A percentile compares a stretch with the other conserved stretches of the same genome.
These are phyloP conservation scores for Muscidifurax raptorellus DNA, from an alignment of 1,140 invertebrate genomes.

Conservation along the genomic window DNA sequence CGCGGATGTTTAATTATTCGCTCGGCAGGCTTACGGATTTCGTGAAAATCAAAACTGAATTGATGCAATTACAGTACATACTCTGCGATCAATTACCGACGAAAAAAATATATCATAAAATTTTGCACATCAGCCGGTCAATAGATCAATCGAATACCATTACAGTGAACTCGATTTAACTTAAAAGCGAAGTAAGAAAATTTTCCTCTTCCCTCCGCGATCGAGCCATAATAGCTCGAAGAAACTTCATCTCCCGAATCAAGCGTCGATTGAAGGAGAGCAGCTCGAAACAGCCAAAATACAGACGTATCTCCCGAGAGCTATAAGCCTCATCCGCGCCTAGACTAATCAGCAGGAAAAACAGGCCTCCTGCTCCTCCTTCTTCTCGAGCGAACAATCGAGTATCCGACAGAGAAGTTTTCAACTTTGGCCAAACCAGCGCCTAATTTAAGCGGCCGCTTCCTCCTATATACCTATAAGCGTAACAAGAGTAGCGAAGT, in stretches of 20 bases:
- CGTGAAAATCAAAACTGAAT: slow-evolving; percentile 58
- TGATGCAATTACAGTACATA: slow-evolving; percentile 31
- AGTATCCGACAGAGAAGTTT: slow-evolving; percentile 17
- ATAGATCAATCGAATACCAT: too few relatives aligned
- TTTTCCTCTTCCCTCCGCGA: background rate
- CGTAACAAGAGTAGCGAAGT: slow-evolving; percentile 10
- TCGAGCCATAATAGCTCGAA: background rate
- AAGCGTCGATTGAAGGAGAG: slow-evolving; percentile 1
- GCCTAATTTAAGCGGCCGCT: slow-evolving; percentile 47
- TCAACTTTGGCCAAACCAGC: slow-evolving; percentile 14
- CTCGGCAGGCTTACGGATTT: slow-evolving; percentile 55
- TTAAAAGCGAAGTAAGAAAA: background rate
- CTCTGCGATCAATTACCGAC: background rate
- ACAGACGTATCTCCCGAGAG: background rate
- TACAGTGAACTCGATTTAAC: background rate
- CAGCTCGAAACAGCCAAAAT: background rate
- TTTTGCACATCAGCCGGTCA: too few relatives aligned
- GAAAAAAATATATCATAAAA: too few relatives aligned
- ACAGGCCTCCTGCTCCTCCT: slow-evolving; percentile 13
- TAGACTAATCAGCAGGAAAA: slow-evolving; percentile 47
- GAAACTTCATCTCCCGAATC: slow-evolving; percentile 35
- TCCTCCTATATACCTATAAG: background rate
- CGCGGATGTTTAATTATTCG: slow-evolving; percentile 62
- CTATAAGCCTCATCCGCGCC: background rate
- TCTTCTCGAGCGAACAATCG: background rate